These are phyloP conservation scores for Xenopus petersii DNA, from an alignment of 2,797 vertebrate species.

Conservation along the genomic window DNA sequence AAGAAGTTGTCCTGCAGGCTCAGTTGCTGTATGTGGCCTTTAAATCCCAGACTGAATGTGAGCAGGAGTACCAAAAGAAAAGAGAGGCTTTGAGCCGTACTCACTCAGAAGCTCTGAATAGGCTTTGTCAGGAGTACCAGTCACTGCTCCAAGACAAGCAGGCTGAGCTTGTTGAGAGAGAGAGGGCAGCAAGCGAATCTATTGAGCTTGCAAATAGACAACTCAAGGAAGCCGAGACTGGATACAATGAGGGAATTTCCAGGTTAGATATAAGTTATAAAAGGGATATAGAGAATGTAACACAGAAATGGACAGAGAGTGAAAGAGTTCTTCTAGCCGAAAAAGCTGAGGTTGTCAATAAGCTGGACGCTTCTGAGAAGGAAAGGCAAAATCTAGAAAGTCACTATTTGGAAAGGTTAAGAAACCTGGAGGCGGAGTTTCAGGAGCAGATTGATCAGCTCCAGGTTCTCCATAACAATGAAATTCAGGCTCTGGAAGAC, in stretches of 20 bases:
- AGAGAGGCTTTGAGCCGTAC: conserved; percentile 75
- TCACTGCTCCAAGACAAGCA: conserved; percentile 77
- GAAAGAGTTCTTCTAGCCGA: conserved; percentile 76
- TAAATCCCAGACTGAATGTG: conserved; percentile 74
- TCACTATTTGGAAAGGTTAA: conserved; percentile 75
- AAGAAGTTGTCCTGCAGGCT: conserved; percentile 85
- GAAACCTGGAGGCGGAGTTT: conserved; percentile 79
- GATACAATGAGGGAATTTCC: conserved; percentile 68
- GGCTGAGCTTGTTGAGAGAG: conserved; percentile 74
- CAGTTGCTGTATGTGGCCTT: conserved; percentile 88
- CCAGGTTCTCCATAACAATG: conserved; percentile 75
- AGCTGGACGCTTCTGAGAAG: conserved; percentile 70
- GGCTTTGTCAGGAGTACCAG: conserved; percentile 78
- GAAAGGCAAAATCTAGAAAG: conserved; percentile 77
- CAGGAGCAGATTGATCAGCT: conserved; percentile 79
- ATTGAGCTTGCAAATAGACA: conserved; percentile 71
- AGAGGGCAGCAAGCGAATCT: conserved; percentile 77
- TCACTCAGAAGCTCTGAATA: conserved; percentile 68
- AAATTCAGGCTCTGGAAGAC: conserved; percentile 78
- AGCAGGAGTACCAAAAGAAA: conserved; percentile 71
- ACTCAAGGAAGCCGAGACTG: conserved; percentile 68
- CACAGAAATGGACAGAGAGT: conserved; percentile 68
- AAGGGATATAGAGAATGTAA: conserved; percentile 70
- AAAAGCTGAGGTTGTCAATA: conserved; percentile 67
- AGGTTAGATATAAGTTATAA: conserved; percentile 73